Evolutionary conservation across 2,113 vertebrate genomes (phyloP).

Genomic region (Sorex araneus): DNA sequence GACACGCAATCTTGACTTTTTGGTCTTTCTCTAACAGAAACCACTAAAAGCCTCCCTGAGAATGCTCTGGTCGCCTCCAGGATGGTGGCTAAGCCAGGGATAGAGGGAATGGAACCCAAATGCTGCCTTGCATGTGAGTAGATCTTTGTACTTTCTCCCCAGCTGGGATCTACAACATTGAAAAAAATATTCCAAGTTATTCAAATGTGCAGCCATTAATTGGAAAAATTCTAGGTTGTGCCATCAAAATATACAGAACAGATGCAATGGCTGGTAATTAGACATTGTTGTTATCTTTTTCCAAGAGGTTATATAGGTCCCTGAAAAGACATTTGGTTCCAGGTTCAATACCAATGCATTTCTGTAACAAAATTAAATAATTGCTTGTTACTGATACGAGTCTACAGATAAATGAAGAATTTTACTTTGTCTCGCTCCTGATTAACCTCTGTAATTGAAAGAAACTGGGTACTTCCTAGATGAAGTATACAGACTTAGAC

Average conservation of each 20-base stretch:
- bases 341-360: conserved; percentile 78
- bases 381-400: conserved; percentile 82
- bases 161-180: not conserved
- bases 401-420: conserved; percentile 85
- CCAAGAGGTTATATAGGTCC: conserved; percentile 68
- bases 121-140: no score
- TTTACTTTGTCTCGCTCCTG: conserved; percentile 67
- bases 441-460: conserved; percentile 80
- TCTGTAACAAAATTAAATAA: conserved; percentile 80
- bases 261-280: conserved; percentile 74
- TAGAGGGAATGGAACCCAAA: no score
- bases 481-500: conserved; percentile 79
- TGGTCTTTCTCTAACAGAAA: no score
- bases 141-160: no score
- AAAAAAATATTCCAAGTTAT: not conserved
- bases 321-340: conserved; percentile 79
- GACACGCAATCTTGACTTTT: no score
- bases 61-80: no score
- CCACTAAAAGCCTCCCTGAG: no score
- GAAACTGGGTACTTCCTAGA: conserved; percentile 66
- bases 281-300: conserved; percentile 77
- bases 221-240: not conserved
- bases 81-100: no score
- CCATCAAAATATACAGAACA: conserved; percentile 66
- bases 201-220: not conserved